Evolutionary conservation across 2,797 vertebrate species (phyloP).

Genomic region (Gallinago stenura): DNA sequence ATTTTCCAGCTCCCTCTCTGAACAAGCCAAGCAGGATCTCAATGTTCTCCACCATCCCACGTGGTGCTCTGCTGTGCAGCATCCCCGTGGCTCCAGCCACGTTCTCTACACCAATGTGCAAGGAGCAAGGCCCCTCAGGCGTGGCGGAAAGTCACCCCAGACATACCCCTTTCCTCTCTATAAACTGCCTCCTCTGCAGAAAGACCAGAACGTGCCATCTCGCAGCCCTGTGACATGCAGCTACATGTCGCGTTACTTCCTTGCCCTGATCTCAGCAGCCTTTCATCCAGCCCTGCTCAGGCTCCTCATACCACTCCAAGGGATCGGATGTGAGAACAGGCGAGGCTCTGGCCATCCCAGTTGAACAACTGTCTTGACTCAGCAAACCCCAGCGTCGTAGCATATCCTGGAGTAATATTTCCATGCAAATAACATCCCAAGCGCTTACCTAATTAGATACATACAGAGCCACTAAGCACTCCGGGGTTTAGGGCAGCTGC

Average conservation of each 20-base stretch:
- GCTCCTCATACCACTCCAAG: background rate
- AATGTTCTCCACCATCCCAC: background rate
- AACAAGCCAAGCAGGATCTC: background rate
- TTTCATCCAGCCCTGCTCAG: background rate
- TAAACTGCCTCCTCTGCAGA: background rate
- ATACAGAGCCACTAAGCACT: slow-evolving; percentile 28
- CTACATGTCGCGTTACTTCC: background rate
- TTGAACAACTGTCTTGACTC: slow-evolving; percentile 6
- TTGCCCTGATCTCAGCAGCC: background rate
- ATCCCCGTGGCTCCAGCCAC: background rate
- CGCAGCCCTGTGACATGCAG: rapidly evolving
- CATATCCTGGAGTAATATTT: slow-evolving; percentile 33
- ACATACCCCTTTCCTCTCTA: background rate
- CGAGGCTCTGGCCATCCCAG: background rate
- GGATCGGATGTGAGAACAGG: background rate
- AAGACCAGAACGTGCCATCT: background rate
- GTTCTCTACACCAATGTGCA: rapidly evolving
- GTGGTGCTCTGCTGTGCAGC: rapidly evolving
- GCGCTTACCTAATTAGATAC: slow-evolving; percentile 42
- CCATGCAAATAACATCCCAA: slow-evolving; percentile 37
- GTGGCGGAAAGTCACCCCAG: background rate
- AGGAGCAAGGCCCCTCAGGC: background rate
- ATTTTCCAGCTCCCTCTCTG: background rate
- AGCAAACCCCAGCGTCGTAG: background rate
- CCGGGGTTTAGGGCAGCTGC: slow-evolving; percentile 32